phyloP scores from a whole-genome alignment of 2,888 invertebrate genomes.

The Melieria omissa region DNA sequence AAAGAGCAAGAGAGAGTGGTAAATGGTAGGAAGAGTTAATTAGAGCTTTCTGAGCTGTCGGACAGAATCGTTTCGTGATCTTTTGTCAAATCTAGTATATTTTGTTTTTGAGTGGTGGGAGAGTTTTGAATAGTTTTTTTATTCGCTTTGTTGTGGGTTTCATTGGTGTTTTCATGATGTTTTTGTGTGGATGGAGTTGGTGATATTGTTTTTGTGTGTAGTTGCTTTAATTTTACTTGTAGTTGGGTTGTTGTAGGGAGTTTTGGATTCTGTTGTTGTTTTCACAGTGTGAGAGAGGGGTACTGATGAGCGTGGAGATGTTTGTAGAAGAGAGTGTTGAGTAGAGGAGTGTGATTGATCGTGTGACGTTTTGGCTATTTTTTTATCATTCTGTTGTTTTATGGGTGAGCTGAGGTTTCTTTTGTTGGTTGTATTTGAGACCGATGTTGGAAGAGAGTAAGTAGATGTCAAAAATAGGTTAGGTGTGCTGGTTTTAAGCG shows the following conservation, averaged over 20 bases:
- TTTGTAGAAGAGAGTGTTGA: neutral
- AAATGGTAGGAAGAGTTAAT: neutral
- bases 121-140: too few species aligned
- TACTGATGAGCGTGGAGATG: neutral
- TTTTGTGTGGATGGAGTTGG: too few species aligned
- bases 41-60: neutral
- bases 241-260: too few species aligned
- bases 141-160: too few species aligned
- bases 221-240: neutral
- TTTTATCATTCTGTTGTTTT: too few species aligned
- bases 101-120: too few species aligned
- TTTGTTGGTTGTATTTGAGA: neutral
- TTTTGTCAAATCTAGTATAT: slow-evolving; percentile 11
- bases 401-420: neutral
- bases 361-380: too few species aligned
- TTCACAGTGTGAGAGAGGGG: neutral
- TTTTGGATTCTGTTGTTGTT: neutral
- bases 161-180: too few species aligned
- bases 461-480: neutral
- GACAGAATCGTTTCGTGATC: neutral
- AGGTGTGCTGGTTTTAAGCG: neutral
- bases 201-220: too few species aligned
- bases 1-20: neutral
- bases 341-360: neutral
- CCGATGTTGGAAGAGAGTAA: neutral